Percentiles rank a stretch among this genome's conserved stretches.
Evolutionary conservation across 2,113 vertebrate genomes (phyloP).

Genomic region (Chionodraco myersi): DNA sequence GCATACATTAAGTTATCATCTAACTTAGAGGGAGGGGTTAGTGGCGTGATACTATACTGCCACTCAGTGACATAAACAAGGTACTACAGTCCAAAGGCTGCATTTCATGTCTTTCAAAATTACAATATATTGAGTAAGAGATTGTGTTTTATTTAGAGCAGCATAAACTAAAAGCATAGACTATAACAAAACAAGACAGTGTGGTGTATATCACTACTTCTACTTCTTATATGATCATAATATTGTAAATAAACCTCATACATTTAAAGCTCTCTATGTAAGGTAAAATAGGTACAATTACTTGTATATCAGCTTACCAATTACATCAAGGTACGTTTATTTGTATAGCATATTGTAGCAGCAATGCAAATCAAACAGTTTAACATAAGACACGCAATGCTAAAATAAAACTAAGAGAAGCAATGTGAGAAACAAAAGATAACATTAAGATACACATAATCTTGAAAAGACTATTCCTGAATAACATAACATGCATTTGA

Average conservation of each 20-base stretch:
- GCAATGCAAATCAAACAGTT: not conserved
- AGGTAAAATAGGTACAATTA: not conserved
- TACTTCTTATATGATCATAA: not conserved
- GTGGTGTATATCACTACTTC: not conserved
- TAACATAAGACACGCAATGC: not conserved
- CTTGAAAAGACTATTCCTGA: too few relatives aligned
- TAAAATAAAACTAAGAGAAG: not conserved
- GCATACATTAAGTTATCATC: not conserved
- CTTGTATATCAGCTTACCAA: not conserved
- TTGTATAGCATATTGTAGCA: not conserved
- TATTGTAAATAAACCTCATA: not conserved
- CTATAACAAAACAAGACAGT: not conserved
- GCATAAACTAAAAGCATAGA: not conserved
- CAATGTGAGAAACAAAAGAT: not conserved
- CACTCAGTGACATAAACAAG: not conserved
- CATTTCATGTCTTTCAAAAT: constrained; percentile 62
- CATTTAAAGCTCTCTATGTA: too few relatives aligned
- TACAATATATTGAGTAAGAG: constrained; percentile 62
- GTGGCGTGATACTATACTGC: constrained; percentile 31
- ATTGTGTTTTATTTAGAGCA: constrained; percentile 29
- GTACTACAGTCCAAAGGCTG: not conserved
- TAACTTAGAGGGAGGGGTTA: too few relatives aligned
- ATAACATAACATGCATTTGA: not conserved
- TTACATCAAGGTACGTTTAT: not conserved
- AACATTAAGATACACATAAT: not conserved